phyloP scores from a whole-genome alignment of 2,113 vertebrate species.

The Xenopus tropicalis region UCB_Xtro_10.0 CM004452.2:14586001-14586500 shows the following conservation, averaged over 20 bases:
- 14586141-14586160: conserved; percentile 25
- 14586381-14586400: too few species aligned
- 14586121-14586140: conserved; percentile 31
- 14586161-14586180: conserved; percentile 39
- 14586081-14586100: conserved; percentile 27
- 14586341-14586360: neutral
- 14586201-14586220: conserved; percentile 31
- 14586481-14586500: too few species aligned
- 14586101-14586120: conserved; percentile 29
- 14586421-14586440: too few species aligned
- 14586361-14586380: neutral
- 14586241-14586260: conserved; percentile 28
- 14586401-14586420: too few species aligned
- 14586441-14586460: too few species aligned
- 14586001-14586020: too few species aligned
- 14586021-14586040: neutral
- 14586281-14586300: neutral
- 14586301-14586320: conserved; percentile 27
- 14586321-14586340: neutral
- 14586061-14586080: neutral
- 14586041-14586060: neutral
- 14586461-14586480: too few species aligned
- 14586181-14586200: conserved; percentile 36
- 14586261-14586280: conserved; percentile 32
- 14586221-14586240: conserved; percentile 35